Evolutionary conservation across 1,140 invertebrate species (phyloP).

Genomic region (Arctopsyche grandis): DNA sequence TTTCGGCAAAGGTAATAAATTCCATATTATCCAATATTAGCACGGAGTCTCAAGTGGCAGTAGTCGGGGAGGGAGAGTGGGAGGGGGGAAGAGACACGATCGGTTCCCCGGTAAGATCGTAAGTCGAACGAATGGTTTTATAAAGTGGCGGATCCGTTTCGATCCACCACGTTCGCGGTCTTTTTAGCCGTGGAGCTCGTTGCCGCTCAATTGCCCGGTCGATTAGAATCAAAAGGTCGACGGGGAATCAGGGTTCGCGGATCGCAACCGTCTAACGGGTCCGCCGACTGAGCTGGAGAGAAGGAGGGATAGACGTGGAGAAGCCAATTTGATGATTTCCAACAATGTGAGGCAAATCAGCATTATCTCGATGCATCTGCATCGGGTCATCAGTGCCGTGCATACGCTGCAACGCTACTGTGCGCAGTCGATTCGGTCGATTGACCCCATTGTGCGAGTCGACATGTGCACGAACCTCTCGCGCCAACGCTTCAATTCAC

Average conservation of each 20-base stretch:
- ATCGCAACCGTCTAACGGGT: background rate
- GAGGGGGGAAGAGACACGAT: too few species aligned
- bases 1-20: background rate
- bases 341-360: constrained; percentile 3
- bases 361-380: background rate
- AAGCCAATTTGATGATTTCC: background rate
- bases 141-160: background rate
- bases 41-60: background rate
- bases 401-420: background rate
- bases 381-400: constrained; percentile 1
- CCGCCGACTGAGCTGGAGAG: background rate
- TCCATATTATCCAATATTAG: background rate
- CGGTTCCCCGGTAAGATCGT: background rate
- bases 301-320: background rate
- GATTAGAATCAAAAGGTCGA: background rate
- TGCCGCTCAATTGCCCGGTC: background rate
- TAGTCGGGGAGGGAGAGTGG: too few species aligned
- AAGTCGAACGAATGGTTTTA: constrained; percentile 5
- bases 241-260: background rate
- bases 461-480: too few species aligned
- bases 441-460: constrained; percentile 6
- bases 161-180: background rate
- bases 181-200: background rate
- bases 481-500: too few species aligned
- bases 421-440: background rate